Conservation (phyloP, 2,888 invertebrate species). For the Eristalis tenax region DNA sequence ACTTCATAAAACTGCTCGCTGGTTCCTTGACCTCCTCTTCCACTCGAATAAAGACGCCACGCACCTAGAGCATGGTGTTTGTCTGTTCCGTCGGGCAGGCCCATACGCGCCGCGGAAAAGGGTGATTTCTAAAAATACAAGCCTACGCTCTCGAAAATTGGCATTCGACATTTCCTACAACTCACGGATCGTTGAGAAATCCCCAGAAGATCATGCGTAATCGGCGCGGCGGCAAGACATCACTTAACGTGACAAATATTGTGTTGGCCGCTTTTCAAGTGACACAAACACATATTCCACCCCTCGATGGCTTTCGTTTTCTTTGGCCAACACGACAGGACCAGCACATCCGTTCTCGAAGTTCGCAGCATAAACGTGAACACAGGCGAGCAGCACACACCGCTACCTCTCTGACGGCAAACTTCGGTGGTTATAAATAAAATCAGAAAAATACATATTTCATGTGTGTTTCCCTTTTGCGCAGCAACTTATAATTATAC, state of each 20-base stretch:
- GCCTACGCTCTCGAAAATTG: background rate
- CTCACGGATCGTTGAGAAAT: conserved; percentile 11
- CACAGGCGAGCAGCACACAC: background rate
- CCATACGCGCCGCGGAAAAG: background rate
- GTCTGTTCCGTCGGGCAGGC: background rate
- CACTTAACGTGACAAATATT: conserved; percentile 24
- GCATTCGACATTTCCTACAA: conserved; percentile 4
- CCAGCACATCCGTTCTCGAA: background rate
- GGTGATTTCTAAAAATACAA: conserved; percentile 32
- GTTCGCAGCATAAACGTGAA: conserved; percentile 1
- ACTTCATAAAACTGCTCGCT: background rate
- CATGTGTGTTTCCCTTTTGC: conserved; percentile 4
- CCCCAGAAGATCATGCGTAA: conserved; percentile 5
- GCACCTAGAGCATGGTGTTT: background rate
- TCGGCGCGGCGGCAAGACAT: background rate
- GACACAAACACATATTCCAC: conserved; percentile 8
- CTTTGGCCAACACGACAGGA: background rate
- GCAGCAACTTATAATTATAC: conserved; percentile 3
- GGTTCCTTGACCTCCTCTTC: conserved; percentile 41
- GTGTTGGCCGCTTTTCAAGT: conserved; percentile 31
- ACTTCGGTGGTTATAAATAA: background rate
- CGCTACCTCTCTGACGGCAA: conserved; percentile 23
- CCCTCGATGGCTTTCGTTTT: background rate
- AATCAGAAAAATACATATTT: background rate
- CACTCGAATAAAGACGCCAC: background rate